Percentiles rank a stretch among this genome's conserved stretches.
Conservation (phyloP, 2,113 vertebrate genomes). For the Odobenus rosmarus region DNA sequence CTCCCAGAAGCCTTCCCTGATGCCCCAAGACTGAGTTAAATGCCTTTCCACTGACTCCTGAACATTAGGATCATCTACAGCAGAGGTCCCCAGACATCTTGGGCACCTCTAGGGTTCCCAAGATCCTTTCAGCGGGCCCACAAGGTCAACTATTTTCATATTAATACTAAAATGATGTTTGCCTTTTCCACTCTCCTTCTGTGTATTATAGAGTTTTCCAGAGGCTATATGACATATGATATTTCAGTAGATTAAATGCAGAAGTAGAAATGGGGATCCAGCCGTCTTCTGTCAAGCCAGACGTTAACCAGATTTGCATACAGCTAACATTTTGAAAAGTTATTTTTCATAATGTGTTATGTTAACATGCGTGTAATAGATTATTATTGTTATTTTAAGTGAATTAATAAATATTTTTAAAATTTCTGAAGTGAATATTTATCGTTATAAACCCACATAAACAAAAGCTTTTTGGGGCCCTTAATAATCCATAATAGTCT, state of each 20-base stretch:
- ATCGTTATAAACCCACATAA: background rate
- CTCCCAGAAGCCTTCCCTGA: background rate
- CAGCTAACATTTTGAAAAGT: background rate
- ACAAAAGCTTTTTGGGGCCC: background rate
- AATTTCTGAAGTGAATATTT: background rate
- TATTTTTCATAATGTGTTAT: conserved; percentile 1
- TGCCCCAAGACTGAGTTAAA: background rate
- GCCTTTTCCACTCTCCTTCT: background rate
- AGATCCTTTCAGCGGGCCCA: background rate
- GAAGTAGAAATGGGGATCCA: background rate
- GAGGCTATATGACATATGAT: background rate
- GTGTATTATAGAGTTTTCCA: background rate
- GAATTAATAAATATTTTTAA: background rate
- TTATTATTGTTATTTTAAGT: background rate
- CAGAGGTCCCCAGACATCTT: background rate
- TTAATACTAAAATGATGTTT: background rate
- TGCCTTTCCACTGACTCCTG: background rate
- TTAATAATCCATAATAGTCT: background rate
- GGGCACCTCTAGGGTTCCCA: background rate
- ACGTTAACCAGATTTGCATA: conserved; percentile 2
- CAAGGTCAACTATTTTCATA: background rate
- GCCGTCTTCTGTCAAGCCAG: background rate
- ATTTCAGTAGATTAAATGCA: background rate
- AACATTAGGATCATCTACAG: background rate
- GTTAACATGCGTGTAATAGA: background rate